These are phyloP conservation scores for Aspiorhynchus laticeps DNA, from an alignment of 2,113 vertebrate species.

Conservation along the genomic window DNA sequence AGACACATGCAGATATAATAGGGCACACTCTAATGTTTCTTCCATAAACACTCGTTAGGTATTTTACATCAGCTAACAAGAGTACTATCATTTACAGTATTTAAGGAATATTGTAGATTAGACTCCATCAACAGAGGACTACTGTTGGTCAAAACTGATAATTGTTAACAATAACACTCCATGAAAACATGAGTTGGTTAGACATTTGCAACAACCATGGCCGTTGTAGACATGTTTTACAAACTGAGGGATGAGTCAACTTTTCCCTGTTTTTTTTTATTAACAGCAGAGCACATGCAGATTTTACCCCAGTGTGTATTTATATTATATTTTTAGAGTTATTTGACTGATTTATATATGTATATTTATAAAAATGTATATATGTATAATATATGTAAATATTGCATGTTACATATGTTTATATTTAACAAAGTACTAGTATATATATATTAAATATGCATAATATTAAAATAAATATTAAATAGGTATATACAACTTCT, in stretches of 20 bases:
- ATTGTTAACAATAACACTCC: not conserved
- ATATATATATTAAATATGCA: too few relatives aligned
- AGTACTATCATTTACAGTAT: not conserved
- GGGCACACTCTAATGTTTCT: conserved; percentile 15
- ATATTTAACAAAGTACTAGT: too few relatives aligned
- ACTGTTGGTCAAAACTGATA: not conserved
- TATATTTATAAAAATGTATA: too few relatives aligned
- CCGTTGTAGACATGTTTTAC: not conserved
- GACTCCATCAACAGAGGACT: not conserved
- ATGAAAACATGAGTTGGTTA: not conserved
- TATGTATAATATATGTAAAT: too few relatives aligned
- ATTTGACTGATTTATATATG: too few relatives aligned
- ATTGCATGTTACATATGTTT: too few relatives aligned
- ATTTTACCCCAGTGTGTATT: not conserved
- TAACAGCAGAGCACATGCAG: not conserved
- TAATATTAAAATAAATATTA: too few relatives aligned
- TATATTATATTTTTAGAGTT: not conserved
- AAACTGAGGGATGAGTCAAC: not conserved
- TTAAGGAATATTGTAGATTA: not conserved
- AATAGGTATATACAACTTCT: too few relatives aligned
- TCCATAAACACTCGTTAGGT: conserved; percentile 6
- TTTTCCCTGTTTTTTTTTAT: too few relatives aligned
- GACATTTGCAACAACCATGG: not conserved
- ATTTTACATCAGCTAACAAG: conserved; percentile 17
- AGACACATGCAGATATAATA: conserved; percentile 35